These are phyloP conservation scores for Gila robusta DNA, from an alignment of 2,797 vertebrate species.

Conservation along the genomic window DNA sequence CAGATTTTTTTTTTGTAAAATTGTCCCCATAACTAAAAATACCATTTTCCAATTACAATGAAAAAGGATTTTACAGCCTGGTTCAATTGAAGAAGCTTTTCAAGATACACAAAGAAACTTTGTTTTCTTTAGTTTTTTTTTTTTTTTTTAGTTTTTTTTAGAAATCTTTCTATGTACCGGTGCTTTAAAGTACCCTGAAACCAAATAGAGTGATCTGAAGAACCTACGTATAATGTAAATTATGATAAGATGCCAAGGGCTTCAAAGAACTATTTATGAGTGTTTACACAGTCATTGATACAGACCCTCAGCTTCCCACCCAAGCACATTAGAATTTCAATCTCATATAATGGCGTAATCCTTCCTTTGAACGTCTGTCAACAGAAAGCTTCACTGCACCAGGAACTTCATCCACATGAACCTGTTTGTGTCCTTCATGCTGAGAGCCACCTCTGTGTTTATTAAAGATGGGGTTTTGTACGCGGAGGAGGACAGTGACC, in stretches of 20 bases:
- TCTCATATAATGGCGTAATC: neutral
- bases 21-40: neutral
- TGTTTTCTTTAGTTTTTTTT: neutral
- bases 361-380: neutral
- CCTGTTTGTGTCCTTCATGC: conserved; percentile 96
- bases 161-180: neutral
- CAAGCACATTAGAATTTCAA: neutral
- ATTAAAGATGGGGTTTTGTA: conserved; percentile 97
- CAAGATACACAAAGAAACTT: neutral
- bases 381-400: conserved; percentile 97
- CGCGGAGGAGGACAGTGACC: conserved; percentile 89
- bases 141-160: neutral
- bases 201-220: conserved; percentile 12
- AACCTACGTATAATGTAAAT: conserved; percentile 2
- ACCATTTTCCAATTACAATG: neutral
- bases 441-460: conserved; percentile 95
- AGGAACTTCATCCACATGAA: conserved; percentile 99
- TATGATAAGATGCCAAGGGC: neutral
- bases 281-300: conserved; percentile 25
- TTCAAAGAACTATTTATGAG: neutral
- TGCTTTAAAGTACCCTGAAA: neutral
- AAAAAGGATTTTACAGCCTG: neutral
- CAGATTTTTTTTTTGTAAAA: neutral
- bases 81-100: conserved; percentile 4
- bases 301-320: neutral